Evolutionary conservation across 2,113 vertebrate genomes (phyloP).

Genomic region (Phycodurus eques): DNA sequence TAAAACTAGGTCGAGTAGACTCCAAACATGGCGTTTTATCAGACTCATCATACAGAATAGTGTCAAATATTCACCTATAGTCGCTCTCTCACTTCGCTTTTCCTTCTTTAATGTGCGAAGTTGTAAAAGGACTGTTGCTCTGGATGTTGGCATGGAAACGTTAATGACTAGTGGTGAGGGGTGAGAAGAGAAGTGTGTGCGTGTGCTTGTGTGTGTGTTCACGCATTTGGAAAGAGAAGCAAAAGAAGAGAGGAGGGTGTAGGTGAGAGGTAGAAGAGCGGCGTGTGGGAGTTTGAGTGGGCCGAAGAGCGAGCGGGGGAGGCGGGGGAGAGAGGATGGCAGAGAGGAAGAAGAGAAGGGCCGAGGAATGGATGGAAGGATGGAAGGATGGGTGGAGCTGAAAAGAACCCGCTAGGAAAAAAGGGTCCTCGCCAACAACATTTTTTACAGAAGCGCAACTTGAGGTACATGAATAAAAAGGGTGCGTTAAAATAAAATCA

Average conservation of each 20-base stretch:
- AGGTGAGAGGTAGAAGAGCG: constrained; percentile 65
- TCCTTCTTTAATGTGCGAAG: neutral
- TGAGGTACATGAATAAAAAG: no score
- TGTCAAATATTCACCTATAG: neutral
- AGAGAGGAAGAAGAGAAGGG: constrained; percentile 18
- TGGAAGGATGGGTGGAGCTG: constrained; percentile 34
- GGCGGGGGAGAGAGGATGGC: constrained; percentile 31
- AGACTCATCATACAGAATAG: neutral
- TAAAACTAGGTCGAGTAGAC: neutral
- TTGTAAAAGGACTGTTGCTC: constrained; percentile 19
- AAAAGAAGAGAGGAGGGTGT: constrained; percentile 63
- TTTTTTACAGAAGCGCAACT: no score
- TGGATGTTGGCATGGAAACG: constrained; percentile 19
- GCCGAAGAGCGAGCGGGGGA: constrained; percentile 47
- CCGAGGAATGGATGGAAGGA: constrained; percentile 28
- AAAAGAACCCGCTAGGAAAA: constrained; percentile 39
- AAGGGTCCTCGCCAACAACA: constrained; percentile 7
- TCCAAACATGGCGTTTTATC: neutral
- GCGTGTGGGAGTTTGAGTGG: constrained; percentile 67
- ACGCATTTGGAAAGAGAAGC: constrained; percentile 37
- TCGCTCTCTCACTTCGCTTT: neutral
- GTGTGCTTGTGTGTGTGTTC: constrained; percentile 18
- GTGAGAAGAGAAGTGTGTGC: constrained; percentile 23
- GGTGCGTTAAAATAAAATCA: no score
- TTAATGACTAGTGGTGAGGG: constrained; percentile 15